Conservation (phyloP, 1,140 invertebrate genomes). For the Brachionus angularis region DNA sequence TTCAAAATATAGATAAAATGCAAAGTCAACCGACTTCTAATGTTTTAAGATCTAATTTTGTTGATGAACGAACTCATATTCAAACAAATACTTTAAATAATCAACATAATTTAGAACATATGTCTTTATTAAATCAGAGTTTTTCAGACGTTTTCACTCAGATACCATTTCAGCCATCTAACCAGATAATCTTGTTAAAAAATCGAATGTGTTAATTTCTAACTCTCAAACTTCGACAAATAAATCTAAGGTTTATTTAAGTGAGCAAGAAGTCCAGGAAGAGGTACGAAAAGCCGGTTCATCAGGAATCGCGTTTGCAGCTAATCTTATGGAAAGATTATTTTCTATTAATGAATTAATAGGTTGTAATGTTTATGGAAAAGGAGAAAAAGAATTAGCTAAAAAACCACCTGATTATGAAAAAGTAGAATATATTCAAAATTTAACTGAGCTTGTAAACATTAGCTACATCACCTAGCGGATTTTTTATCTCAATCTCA, state of each 20-base stretch:
- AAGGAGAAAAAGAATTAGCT: background rate
- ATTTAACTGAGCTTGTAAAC: background rate
- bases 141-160: background rate
- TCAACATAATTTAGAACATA: background rate
- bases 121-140: background rate
- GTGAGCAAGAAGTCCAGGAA: background rate
- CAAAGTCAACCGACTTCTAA: background rate
- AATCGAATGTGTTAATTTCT: background rate
- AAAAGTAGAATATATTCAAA: conserved; percentile 1
- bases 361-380: conserved; percentile 27
- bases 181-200: background rate
- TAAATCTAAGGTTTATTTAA: background rate
- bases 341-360: background rate
- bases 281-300: background rate
- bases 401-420: conserved; percentile 5
- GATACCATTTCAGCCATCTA: background rate
- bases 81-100: background rate
- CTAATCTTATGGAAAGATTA: background rate
- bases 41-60: too few species aligned
- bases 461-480: too few species aligned
- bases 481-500: too few species aligned
- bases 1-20: background rate
- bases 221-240: background rate
- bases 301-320: conserved; percentile 2
- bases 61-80: too few species aligned